Conservation (phyloP, 2,888 invertebrate genomes). For the Parnassius glacialis region DNA sequence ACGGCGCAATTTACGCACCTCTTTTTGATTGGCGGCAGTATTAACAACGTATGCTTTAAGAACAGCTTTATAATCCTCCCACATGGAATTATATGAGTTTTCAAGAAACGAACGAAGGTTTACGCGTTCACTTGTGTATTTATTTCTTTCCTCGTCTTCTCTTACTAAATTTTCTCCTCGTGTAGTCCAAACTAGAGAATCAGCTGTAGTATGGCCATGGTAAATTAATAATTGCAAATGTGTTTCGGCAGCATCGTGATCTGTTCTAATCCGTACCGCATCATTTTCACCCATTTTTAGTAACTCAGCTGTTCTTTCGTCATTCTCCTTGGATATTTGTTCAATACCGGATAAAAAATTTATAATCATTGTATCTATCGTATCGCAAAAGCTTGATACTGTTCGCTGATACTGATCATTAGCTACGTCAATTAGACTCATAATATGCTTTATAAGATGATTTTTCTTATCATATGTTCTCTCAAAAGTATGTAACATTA, state of each 20-base stretch:
- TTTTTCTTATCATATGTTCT: slow-evolving; percentile 81
- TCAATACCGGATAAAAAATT: slow-evolving; percentile 65
- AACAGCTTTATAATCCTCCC: slow-evolving; percentile 68
- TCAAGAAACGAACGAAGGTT: slow-evolving; percentile 62
- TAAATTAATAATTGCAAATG: slow-evolving; percentile 65
- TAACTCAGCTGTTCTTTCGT: slow-evolving; percentile 46
- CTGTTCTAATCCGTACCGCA: slow-evolving; percentile 42
- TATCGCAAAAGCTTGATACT: slow-evolving; percentile 82
- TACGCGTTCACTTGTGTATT: slow-evolving; percentile 57
- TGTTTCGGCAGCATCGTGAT: slow-evolving; percentile 63
- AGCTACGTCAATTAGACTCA: slow-evolving; percentile 80
- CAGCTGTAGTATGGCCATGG: slow-evolving; percentile 58
- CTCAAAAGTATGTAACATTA: slow-evolving; percentile 76
- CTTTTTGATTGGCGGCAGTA: slow-evolving; percentile 68
- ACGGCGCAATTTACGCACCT: slow-evolving; percentile 58
- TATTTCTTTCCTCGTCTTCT: slow-evolving; percentile 64
- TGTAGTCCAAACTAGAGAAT: slow-evolving; percentile 59
- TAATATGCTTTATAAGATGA: slow-evolving; percentile 75
- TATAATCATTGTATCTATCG: slow-evolving; percentile 82
- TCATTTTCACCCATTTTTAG: slow-evolving; percentile 53
- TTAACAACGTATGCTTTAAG: slow-evolving; percentile 58
- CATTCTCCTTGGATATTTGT: slow-evolving; percentile 52
- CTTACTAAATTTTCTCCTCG: slow-evolving; percentile 69
- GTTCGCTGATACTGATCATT: slow-evolving; percentile 84
- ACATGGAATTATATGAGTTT: slow-evolving; percentile 56